Conservation (phyloP, 2,888 invertebrate genomes). For the Mechanitis messenoides region DNA sequence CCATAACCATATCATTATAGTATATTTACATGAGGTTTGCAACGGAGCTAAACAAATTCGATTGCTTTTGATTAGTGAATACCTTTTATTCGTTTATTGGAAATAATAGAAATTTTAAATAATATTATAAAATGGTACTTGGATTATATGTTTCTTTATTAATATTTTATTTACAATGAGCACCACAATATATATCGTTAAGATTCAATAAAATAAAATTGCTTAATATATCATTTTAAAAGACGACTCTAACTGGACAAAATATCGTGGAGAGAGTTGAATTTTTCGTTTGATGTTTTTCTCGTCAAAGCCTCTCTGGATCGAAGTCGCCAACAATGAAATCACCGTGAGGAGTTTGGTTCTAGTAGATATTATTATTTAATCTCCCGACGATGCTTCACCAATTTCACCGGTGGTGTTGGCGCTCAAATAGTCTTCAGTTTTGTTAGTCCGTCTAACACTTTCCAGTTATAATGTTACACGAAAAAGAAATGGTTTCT, state of each 20-base stretch:
- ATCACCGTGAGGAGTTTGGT: not conserved
- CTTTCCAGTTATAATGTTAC: no score
- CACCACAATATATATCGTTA: no score
- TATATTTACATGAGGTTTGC: not conserved
- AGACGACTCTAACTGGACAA: no score
- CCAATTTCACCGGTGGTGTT: not conserved
- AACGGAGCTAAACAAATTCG: no score
- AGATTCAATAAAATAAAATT: no score
- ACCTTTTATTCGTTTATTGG: not conserved
- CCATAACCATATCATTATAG: not conserved
- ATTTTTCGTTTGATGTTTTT: not conserved
- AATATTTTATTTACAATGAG: no score
- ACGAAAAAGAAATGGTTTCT: no score
- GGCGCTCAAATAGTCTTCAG: not conserved
- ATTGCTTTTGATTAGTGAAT: constrained; percentile 1
- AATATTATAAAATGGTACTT: no score
- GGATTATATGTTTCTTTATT: no score
- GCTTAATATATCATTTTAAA: no score
- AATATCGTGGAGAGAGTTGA: not conserved
- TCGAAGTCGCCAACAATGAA: not conserved
- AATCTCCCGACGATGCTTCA: not conserved
- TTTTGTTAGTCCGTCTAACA: not conserved
- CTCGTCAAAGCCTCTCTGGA: not conserved
- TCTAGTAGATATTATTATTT: not conserved
- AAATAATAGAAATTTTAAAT: no score